A percentile compares a stretch with the other conserved stretches of the same genome.
These are phyloP conservation scores for Eulithis testata DNA, from an alignment of 2,888 invertebrate species.

Conservation along the genomic window DNA sequence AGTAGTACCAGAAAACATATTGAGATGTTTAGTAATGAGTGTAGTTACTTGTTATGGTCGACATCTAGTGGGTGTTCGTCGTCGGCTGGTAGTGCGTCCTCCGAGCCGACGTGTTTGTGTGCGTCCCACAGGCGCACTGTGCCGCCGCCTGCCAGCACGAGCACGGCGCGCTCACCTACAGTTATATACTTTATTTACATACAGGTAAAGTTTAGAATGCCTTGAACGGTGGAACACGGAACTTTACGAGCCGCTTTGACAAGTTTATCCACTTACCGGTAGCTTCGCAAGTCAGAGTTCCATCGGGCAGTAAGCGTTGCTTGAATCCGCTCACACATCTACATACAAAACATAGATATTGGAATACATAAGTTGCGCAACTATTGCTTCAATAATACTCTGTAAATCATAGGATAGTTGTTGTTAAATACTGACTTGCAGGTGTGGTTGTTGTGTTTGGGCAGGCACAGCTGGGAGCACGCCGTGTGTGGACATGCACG, in stretches of 20 bases:
- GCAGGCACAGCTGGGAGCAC: slow-evolving; percentile 92
- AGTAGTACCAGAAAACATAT: too few relatives aligned
- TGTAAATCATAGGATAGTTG: background rate
- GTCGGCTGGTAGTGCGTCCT: background rate
- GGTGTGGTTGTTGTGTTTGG: slow-evolving; percentile 66
- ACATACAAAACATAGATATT: slow-evolving; percentile 16
- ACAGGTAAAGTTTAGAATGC: too few relatives aligned
- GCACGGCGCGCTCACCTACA: slow-evolving; percentile 83
- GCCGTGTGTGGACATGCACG: slow-evolving; percentile 87
- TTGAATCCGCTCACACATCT: slow-evolving; percentile 88
- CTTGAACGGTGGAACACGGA: too few relatives aligned
- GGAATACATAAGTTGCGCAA: background rate
- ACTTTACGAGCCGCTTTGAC: too few relatives aligned
- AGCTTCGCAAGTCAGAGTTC: slow-evolving; percentile 80
- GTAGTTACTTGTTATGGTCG: background rate
- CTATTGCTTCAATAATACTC: too few relatives aligned
- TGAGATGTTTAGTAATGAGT: too few relatives aligned
- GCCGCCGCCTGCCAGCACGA: slow-evolving; percentile 87
- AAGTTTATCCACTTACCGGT: slow-evolving; percentile 48
- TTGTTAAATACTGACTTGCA: slow-evolving; percentile 67
- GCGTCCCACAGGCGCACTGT: slow-evolving; percentile 86
- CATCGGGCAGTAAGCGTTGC: slow-evolving; percentile 73
- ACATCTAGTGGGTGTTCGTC: background rate
- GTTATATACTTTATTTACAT: too few relatives aligned
- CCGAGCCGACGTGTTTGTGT: slow-evolving; percentile 76